These are phyloP conservation scores for Lepas anatifera DNA, from an alignment of 2,888 invertebrate genomes.

Conservation along the genomic window DNA sequence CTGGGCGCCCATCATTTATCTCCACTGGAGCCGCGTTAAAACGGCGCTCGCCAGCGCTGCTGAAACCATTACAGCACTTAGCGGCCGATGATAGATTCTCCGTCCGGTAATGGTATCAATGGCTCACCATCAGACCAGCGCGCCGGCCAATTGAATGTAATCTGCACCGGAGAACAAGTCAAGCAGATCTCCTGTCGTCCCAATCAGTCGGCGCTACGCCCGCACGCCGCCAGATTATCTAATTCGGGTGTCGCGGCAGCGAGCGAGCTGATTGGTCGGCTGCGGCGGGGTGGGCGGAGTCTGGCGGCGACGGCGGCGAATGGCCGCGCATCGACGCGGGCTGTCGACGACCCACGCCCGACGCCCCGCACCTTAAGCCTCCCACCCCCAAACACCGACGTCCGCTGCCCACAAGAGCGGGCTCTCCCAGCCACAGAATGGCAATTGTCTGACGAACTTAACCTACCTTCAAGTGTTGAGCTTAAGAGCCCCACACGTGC, in stretches of 20 bases:
- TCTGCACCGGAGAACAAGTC: not conserved
- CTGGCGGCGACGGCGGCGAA: not conserved
- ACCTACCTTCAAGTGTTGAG: no score
- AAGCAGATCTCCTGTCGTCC: constrained; percentile 2
- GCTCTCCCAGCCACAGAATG: no score
- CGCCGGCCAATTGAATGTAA: not conserved
- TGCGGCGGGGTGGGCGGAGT: not conserved
- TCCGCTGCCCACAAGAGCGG: no score
- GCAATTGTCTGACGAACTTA: no score
- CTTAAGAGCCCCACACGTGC: no score
- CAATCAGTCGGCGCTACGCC: not conserved
- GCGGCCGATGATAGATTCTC: constrained; percentile 1
- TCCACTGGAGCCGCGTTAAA: constrained; percentile 3
- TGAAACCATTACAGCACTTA: constrained; percentile 11
- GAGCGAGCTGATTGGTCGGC: not conserved
- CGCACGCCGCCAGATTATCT: not conserved
- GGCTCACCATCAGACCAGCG: not conserved
- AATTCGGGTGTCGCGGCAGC: not conserved
- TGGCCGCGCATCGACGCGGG: not conserved
- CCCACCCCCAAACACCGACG: no score
- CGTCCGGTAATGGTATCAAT: not conserved
- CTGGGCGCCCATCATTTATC: not conserved
- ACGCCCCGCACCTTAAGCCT: no score
- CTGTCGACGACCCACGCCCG: no score
- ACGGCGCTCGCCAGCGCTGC: not conserved